Base-by-base conservation (phyloP, 2,113 vertebrate genomes). In the Mesembrinibis cayennensis region DNA sequence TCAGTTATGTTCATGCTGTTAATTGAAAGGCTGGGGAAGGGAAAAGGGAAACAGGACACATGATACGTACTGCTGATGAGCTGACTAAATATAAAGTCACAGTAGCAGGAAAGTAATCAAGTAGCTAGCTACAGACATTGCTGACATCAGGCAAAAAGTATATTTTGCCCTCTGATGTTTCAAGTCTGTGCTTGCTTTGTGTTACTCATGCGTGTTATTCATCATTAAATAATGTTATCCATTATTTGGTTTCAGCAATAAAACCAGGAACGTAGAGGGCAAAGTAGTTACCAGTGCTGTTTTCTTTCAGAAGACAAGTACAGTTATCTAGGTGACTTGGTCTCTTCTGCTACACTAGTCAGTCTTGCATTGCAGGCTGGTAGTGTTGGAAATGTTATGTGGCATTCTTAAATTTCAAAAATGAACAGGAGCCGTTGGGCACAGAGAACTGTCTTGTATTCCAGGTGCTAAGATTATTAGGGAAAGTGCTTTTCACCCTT, bases 91-190 rank as follows among this genome's bases (percentile, higher is more conserved):
- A 38, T 69, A 86, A 86, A 80, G 61, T 90, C 80, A 66, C 52
- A 38, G 62, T 25, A 89, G 47, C 59, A 87, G 72, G 63, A 67
- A 82, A 76, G 73, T 50, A 71, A 86, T 78, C 72, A 50, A 2
- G 19, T 20, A 50, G 71, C 72, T 66, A 45, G 77, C 58, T 74
- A 11, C 55, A 82, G 80, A 72, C 61, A 23, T 49, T 84, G 96
- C 94, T 96, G 92, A 87, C 90, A 92, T 91, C 80, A 87, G 80
- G 65, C 4, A 1, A 82, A 93, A 91, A 79, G 78, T 74, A 6
- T 82, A 81, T 96, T 96, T 94, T 95, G 70, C 72, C 61, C 61
- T 89, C 92, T 96, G 91, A 95, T 1, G 1, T 61, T 55, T 55
- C 21, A 50, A 30, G 88, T 63, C 58, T 80, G 1, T 91, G 76